Base-by-base conservation (phyloP, 2,888 invertebrate genomes). In the Halictus ligatus region DNA sequence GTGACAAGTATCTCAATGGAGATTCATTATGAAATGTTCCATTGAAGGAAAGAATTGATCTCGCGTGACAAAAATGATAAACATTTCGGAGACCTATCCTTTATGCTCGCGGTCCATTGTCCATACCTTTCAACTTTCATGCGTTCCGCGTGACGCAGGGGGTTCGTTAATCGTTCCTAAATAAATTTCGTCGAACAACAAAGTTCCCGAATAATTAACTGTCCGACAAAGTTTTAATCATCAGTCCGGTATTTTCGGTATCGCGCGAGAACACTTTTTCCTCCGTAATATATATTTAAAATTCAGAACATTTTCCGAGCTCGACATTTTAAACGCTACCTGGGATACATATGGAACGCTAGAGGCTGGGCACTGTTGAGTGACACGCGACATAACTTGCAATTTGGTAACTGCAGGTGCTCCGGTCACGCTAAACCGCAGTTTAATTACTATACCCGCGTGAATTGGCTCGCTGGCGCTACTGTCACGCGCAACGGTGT, bases 401-500 rank as follows among this genome's bases (percentile, higher is more conserved):
- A 92, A 93, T 94, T 94, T 93, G 92, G 92, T 92, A 92, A 93
- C 94, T 93, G 90, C 94, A 92, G 94, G 93, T 93, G 92, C 91
- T 92, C 91, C 93, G 93, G 92, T 93, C 93, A 94, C 92, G 92
- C 91, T 93, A 93, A 94, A 94, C 94, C 94, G 90, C 94, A 94
- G 93, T 94, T 94, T 94, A 94, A 94, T 94, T 94, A 94, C 93
- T 93, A 93, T 92, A 91, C 92, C 92, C 91, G 91, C 91, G 93
- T 91, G 94, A 94, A 94, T 94, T 93, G 93, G 92, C 93, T 92
- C 92, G 91, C 93, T 92, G 91, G 92, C 92, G 91, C 91, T 89
- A 91, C 92, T 94, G 94, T 94, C 94, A 93, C 94, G 91, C 90
- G 92, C 94, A 94, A 91, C 91, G 91, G 91, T 88, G 90, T 83